Base-by-base conservation (phyloP, 2,113 vertebrate species). In the Pogona vitticeps region DNA sequence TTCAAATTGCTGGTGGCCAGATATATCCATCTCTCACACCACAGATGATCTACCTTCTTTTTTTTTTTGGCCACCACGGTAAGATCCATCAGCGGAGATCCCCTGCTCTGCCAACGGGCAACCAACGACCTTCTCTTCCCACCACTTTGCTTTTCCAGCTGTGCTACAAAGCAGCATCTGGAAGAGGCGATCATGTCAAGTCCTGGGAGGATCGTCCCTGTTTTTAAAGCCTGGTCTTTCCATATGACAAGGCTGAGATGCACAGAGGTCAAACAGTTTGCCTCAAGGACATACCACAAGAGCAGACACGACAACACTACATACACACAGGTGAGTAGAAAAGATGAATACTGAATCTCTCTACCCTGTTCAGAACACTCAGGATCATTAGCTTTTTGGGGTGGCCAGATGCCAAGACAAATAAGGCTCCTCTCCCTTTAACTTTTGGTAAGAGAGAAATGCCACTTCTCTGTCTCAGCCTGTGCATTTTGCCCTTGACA, bases 181-280 rank as follows among this genome's bases (percentile, higher is more conserved):
- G 88, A 17, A 12, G 21, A 6, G 8, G 28, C 2, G 28, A 21
- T 42, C 28, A 14, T 13, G 28, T 40, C 17, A 26, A 33, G 33
- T 26, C 73, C 87, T 91, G 85, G 76, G 79, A 90, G 85, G 1
- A 0, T 3, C 20, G 87, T 88, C 88, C 90, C 92, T 87, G 88
- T 40, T 0, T 90, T 94, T 90, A 90, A 91, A 94, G 89, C 88
- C 87, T 36, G 31, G 87, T 90, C 94, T 94, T 94, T 92, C 91
- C 91, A 90, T 90, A 91, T 92, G 93, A 89, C 89, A 83, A 91
- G 86, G 38, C 52, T 31, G 76, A 59, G 76, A 17, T 1, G 65
- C 38, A 13, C 85, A 2, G 4, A 88, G 92, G 93, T 91, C 91
- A 87, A 94, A 90, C 78, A 86, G 83, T 76, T 0, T 42, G 88